Percentiles rank a stretch among this genome's conserved stretches.
Evolutionary conservation across 2,113 vertebrate genomes (phyloP).

Genomic region (Grantiella picta): DNA sequence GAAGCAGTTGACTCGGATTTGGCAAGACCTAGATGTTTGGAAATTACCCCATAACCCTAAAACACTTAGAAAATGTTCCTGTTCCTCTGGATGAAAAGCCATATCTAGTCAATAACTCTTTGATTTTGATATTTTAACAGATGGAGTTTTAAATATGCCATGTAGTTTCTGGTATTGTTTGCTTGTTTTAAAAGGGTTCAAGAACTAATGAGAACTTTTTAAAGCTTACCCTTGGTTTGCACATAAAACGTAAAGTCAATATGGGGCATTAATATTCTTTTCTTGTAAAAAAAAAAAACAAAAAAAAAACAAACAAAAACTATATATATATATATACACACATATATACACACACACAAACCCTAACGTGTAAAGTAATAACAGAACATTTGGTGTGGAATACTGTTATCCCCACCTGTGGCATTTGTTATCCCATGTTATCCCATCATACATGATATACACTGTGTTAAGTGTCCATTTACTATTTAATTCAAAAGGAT

Average conservation of each 20-base stretch:
- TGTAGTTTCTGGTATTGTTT: constrained; percentile 81
- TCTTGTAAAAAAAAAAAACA: constrained; percentile 76
- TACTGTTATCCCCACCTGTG: constrained; percentile 69
- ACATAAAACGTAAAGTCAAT: constrained; percentile 89
- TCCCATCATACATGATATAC: constrained; percentile 64
- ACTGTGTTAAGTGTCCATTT: constrained; percentile 73
- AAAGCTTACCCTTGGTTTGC: constrained; percentile 92
- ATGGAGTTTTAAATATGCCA: constrained; percentile 83
- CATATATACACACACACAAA: constrained; percentile 35
- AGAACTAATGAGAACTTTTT: constrained; percentile 85
- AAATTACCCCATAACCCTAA: constrained; percentile 69
- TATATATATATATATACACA: constrained; percentile 37
- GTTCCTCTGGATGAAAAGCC: constrained; percentile 98
- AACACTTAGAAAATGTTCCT: constrained; percentile 82
- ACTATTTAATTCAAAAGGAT: constrained; percentile 77
- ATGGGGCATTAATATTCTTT: constrained; percentile 90
- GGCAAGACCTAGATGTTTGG: constrained; percentile 57
- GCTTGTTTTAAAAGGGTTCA: constrained; percentile 82
- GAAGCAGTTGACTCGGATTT: constrained; percentile 51
- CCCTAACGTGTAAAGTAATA: constrained; percentile 75
- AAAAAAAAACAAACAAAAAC: constrained; percentile 5
- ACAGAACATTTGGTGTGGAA: constrained; percentile 75
- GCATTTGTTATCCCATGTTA: constrained; percentile 62
- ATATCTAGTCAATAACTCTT: constrained; percentile 93
- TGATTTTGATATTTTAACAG: constrained; percentile 87